Base-by-base conservation (phyloP, 2,888 invertebrate genomes). In the Latrodectus elegans region DNA sequence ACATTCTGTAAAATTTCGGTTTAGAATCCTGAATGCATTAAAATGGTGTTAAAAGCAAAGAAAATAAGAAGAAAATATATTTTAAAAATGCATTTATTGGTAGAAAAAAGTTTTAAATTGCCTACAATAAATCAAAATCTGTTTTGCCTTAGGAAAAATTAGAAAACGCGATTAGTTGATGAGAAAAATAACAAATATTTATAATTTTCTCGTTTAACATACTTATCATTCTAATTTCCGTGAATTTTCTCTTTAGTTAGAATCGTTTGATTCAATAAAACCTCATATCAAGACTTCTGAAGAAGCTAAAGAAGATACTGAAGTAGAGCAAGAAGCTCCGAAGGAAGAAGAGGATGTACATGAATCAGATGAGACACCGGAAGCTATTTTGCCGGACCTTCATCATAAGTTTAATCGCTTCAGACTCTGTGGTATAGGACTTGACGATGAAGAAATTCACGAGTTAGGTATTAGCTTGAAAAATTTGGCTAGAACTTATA, bases 391-490 rank as follows among this genome's bases (percentile, higher is more conserved):
- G 14, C 71, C 73, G 6, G 86, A 87, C 49, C 71, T 82, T 15
- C 68, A 67, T 22, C 76, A 22, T 67, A 55, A 17, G 0, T 72
- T 87, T 26, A n/a, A 67, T 11, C 81, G 81, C n/a, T 87, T 87
- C 22, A 22, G 12, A 22, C 72, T 71, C 3, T 38, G 53, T 12
- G 86, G 86, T 0, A 68, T 87, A 26, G 86, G 76, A 14, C 60
- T 87, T 14, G 22, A 65, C 53, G 10, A 26, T 6, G 55, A 64
- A n/a, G 86, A 87, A 26, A n/a, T 67, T 8, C 49, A 38, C 4
- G 81, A 87, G n/a, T 22, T 87, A 51, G n/a, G n/a, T 11, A 4
- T 87, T 9, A 72, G 77, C 4, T 17, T 87, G 51, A 76, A 67
- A 49, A 53, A 72, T 8, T 72, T 87, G 55, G 77, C 81, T 2